A percentile compares a stretch with the other conserved stretches of the same genome.
Evolutionary conservation across 2,797 vertebrate species (phyloP).

Genomic region (Eospalax fontanierii): DNA sequence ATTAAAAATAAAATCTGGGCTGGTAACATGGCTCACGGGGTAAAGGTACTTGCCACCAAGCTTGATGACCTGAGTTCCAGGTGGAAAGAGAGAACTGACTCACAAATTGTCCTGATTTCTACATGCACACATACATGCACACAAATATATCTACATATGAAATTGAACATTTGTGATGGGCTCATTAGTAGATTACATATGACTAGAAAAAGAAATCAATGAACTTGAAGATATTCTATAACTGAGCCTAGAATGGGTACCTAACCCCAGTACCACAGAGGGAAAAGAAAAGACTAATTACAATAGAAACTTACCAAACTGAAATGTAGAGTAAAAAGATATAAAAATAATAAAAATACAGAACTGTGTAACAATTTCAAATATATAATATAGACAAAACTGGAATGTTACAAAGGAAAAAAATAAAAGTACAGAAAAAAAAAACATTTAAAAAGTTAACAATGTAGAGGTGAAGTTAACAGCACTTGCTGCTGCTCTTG

Average conservation of each 20-base stretch:
- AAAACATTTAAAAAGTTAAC: not conserved
- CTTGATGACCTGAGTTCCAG: not conserved
- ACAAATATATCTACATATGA: no score
- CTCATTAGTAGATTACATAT: not conserved
- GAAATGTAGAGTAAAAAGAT: not conserved
- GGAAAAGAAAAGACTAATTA: not conserved
- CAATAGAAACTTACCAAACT: conserved; percentile 38
- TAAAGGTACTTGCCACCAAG: not conserved
- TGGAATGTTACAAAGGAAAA: not conserved
- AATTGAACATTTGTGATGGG: not conserved
- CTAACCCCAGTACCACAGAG: not conserved
- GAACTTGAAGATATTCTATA: not conserved
- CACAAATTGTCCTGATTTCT: not conserved
- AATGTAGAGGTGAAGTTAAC: not conserved
- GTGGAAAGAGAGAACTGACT: not conserved
- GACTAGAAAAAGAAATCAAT: not conserved
- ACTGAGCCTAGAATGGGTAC: not conserved
- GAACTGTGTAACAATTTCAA: conserved; percentile 12
- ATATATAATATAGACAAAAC: not conserved
- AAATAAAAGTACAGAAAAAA: not conserved
- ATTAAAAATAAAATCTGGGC: conserved; percentile 14
- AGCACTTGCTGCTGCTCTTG: no score
- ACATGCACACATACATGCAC: not conserved
- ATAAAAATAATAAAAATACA: not conserved
- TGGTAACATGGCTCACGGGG: not conserved